Percentiles rank a stretch among this genome's conserved stretches.
These are phyloP conservation scores for Anguilla pacifica DNA, from an alignment of 2,797 vertebrate genomes.

Conservation along the genomic window DNA sequence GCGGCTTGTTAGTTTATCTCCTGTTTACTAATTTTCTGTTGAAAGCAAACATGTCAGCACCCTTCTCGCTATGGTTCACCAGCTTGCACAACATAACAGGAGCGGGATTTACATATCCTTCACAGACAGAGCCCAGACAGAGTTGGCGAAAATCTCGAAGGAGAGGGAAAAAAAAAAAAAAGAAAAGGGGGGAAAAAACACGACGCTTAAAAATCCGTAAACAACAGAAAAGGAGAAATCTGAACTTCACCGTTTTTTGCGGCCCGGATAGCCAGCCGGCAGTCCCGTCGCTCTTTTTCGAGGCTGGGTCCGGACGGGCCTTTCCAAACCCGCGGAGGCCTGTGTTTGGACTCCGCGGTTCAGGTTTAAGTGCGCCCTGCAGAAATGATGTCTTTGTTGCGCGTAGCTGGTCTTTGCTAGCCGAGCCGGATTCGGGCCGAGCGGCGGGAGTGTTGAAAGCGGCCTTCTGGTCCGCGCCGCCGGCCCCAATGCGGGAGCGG, in stretches of 20 bases:
- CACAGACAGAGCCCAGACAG: slow-evolving; percentile 12
- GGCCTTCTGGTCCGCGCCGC: background rate
- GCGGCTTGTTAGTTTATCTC: slow-evolving; percentile 35
- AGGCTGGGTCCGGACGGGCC: background rate
- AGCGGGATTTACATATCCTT: slow-evolving; percentile 57
- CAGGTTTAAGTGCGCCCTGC: background rate
- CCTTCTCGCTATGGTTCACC: slow-evolving; percentile 59
- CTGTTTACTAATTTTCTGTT: slow-evolving; percentile 64
- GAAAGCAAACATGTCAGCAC: slow-evolving; percentile 64
- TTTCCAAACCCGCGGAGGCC: background rate
- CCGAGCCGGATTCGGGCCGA: background rate
- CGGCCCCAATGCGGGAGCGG: background rate
- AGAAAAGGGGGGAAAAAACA: background rate
- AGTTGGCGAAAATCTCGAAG: background rate
- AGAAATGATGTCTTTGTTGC: background rate
- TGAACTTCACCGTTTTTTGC: background rate
- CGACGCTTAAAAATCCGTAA: background rate
- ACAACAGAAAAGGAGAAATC: background rate
- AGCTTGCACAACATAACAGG: slow-evolving; percentile 58
- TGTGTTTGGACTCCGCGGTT: background rate
- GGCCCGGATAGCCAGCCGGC: background rate
- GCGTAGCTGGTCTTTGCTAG: background rate
- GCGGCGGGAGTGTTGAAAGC: background rate
- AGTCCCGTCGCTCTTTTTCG: background rate
- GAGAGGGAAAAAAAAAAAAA: background rate